Evolutionary conservation across 2,113 vertebrate genomes (phyloP), one percentile per base, ranked within the genome.

Genomic region (Romanogobio albipinnatus): DNA sequence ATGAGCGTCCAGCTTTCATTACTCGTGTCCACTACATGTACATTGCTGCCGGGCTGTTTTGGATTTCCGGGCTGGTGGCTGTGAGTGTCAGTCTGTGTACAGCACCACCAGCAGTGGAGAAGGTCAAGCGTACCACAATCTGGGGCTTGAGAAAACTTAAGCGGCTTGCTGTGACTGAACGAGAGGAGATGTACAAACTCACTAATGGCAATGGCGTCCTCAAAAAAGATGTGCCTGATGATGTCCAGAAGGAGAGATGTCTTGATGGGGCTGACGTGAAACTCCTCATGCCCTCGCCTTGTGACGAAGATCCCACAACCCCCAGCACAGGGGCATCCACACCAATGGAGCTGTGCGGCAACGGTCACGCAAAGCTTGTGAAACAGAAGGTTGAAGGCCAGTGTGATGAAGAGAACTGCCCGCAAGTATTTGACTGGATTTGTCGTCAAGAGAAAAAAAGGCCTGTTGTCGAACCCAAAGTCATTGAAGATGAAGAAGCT

Each of bases 1-100:
- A 99, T 81, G 90, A 95, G 47, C 95, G 98, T 74, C 98, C 98
- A 0, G 71, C 71, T 84, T 98, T 99, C 90, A 96, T 99, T 85
- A 94, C 93, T 83, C 90, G 92, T 24, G 85, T 99, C 83, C 98
- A 99, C 83, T 99, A 99, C 91, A 99, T 99, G 98, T 99, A 99
- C 49, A 92, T 98, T 87, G 98, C 98, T 0, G 96, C 96, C 0
- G 94, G 88, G 0, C 92, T 99, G 47, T 99, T 99, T 89, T 99
- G 98, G 98, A 91, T 97, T 91, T 97, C 98, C 11, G 96, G 96
- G 13, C 88, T 94, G 2, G 95, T 98, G 80, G 95, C 96, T 0
- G 93, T 97, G 1, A 91, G 95, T 47, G 96, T 99, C 70, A 99
- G 98, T 90, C 96, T 99, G 7, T 95, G 96, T 78, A 99, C 97